Percentiles rank a stretch among this genome's conserved stretches.
Conservation (phyloP, 1,140 invertebrate genomes). For the Subanguina moxae region DNA sequence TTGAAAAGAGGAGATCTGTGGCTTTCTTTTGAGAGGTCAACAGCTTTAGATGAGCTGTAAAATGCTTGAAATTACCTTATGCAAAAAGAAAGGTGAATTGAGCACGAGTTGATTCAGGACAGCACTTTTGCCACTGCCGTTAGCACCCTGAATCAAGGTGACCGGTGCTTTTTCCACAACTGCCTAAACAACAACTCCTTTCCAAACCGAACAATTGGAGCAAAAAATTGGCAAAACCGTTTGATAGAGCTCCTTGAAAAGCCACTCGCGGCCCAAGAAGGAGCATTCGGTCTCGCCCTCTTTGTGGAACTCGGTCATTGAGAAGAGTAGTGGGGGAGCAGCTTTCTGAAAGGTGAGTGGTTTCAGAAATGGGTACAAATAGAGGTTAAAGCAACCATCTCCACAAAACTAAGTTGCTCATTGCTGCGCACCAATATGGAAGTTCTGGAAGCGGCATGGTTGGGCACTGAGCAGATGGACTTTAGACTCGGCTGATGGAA, state of each 20-base stretch:
- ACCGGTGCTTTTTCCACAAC: constrained; percentile 21
- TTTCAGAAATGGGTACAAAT: constrained; percentile 9
- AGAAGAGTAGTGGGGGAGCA: not conserved
- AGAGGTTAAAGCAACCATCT: not conserved
- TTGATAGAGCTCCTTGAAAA: constrained; percentile 43
- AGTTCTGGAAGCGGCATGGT: constrained; percentile 7
- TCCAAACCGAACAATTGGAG: too few relatives aligned
- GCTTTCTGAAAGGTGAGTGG: constrained; percentile 5
- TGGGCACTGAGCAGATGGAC: not conserved
- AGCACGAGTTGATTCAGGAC: constrained; percentile 30
- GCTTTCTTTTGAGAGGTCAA: too few relatives aligned
- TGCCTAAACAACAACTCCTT: not conserved
- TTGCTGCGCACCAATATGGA: not conserved
- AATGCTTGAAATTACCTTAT: constrained; percentile 24
- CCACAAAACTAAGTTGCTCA: constrained; percentile 1
- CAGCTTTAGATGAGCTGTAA: too few relatives aligned
- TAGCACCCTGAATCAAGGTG: constrained; percentile 28
- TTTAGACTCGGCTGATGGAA: constrained; percentile 32
- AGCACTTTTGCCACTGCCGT: constrained; percentile 37
- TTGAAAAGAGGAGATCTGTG: too few relatives aligned
- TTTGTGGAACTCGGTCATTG: constrained; percentile 2
- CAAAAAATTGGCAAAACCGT: constrained; percentile 17
- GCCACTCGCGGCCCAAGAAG: constrained; percentile 43
- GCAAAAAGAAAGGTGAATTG: constrained; percentile 32
- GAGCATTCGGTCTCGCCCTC: constrained; percentile 5